A percentile compares a stretch with the other conserved stretches of the same genome.
phyloP scores from a whole-genome alignment of 2,888 invertebrate genomes.

The Steinernema scapterisci region DNA sequence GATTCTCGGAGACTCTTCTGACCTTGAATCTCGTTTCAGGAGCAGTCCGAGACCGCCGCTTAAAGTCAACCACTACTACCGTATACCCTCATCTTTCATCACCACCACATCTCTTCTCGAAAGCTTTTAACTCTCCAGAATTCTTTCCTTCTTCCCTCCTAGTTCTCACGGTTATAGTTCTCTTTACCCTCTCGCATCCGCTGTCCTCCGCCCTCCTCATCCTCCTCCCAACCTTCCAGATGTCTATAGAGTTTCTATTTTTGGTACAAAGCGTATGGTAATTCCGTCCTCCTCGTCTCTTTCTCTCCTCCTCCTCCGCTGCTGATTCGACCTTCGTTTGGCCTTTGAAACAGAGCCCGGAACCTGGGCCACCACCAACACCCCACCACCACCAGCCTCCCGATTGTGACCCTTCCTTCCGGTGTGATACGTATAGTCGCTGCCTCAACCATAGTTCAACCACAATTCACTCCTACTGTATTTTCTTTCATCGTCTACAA shows the following conservation, averaged over 20 bases:
- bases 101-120: conserved; percentile 4
- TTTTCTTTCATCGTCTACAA: conserved; percentile 30
- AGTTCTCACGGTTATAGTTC: conserved; percentile 29
- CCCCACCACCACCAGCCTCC: not conserved
- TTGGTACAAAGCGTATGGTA: conserved; percentile 27
- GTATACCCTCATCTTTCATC: conserved; percentile 32
- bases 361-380: not conserved
- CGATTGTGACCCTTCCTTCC: not conserved
- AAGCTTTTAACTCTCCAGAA: conserved; percentile 30
- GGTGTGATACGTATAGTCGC: conserved; percentile 32
- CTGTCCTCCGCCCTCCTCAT: no score
- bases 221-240: no score
- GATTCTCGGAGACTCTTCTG: not conserved
- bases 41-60: conserved; percentile 15
- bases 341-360: conserved; percentile 27
- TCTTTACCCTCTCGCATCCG: not conserved
- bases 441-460: conserved; percentile 32
- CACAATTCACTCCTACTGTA: conserved; percentile 29
- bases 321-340: conserved; percentile 1
- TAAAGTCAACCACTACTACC: conserved; percentile 14
- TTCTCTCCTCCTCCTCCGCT: not conserved
- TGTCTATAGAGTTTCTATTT: conserved; percentile 28
- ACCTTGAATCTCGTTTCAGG: conserved; percentile 3
- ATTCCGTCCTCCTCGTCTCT: not conserved
- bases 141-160: not conserved